These are phyloP conservation scores for Stigmatopora argus DNA, from an alignment of 2,113 vertebrate species.

Conservation along the genomic window DNA sequence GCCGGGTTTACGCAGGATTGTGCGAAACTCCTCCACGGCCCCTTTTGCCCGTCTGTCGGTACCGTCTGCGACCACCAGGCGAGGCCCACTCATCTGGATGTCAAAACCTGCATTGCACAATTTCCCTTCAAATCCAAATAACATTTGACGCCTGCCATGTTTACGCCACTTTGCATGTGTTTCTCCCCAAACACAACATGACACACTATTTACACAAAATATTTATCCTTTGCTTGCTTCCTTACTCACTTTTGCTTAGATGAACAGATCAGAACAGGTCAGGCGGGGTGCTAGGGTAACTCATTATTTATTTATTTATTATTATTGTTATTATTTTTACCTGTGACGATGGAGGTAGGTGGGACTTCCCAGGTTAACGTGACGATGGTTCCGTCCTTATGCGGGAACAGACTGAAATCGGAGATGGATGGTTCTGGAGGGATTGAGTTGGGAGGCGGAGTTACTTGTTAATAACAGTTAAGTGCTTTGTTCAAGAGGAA, in stretches of 20 bases:
- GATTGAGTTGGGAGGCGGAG: constrained; percentile 1
- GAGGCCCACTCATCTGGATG: constrained; percentile 64
- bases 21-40: constrained; percentile 20
- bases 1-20: constrained; percentile 43
- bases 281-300: neutral
- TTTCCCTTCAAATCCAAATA: neutral
- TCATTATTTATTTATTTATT: neutral
- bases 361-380: constrained; percentile 65
- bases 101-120: constrained; percentile 53
- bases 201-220: constrained; percentile 15
- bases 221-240: constrained; percentile 39
- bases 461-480: constrained; percentile 22
- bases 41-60: neutral
- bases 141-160: neutral
- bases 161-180: neutral
- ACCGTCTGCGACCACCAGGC: constrained; percentile 1
- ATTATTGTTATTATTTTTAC: constrained; percentile 26
- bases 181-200: constrained; percentile 12
- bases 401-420: constrained; percentile 51
- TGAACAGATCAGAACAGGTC: constrained; percentile 16
- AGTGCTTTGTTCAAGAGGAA: constrained; percentile 52
- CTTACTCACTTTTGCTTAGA: constrained; percentile 34
- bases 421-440: constrained; percentile 62
- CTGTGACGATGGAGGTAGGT: constrained; percentile 60
- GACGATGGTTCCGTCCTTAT: constrained; percentile 47